Conservation (phyloP, 2,888 invertebrate species). For the Thysanoteuthis rhombus region DNA sequence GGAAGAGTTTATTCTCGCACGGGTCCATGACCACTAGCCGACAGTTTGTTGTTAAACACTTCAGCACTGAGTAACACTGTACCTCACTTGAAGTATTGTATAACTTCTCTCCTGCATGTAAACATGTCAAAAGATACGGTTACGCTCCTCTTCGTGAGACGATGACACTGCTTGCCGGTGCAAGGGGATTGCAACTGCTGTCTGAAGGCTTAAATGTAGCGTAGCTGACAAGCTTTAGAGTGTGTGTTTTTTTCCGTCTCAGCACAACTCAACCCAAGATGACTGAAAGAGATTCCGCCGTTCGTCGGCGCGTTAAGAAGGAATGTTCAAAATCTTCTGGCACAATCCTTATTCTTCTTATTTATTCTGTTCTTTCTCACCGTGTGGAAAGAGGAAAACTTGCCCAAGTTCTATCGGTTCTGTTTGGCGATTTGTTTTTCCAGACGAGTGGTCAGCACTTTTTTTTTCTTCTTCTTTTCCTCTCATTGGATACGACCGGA, state of each 20-base stretch:
- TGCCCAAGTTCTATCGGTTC: background rate
- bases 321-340: background rate
- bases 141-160: background rate
- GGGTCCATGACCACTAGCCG: background rate
- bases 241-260: background rate
- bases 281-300: background rate
- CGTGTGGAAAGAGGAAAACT: background rate
- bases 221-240: background rate
- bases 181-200: background rate
- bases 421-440: conserved; percentile 12
- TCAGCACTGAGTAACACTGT: background rate
- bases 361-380: background rate
- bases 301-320: no score
- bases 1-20: no score
- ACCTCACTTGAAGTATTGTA: background rate
- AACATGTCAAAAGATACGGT: background rate
- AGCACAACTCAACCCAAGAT: no score
- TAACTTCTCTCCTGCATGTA: background rate
- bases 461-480: background rate
- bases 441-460: background rate
- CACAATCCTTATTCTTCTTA: background rate
- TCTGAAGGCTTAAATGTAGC: background rate
- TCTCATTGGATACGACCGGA: background rate
- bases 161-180: background rate
- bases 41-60: background rate